Conservation (phyloP, 2,797 vertebrate genomes). For the Myotis daubentonii region DNA sequence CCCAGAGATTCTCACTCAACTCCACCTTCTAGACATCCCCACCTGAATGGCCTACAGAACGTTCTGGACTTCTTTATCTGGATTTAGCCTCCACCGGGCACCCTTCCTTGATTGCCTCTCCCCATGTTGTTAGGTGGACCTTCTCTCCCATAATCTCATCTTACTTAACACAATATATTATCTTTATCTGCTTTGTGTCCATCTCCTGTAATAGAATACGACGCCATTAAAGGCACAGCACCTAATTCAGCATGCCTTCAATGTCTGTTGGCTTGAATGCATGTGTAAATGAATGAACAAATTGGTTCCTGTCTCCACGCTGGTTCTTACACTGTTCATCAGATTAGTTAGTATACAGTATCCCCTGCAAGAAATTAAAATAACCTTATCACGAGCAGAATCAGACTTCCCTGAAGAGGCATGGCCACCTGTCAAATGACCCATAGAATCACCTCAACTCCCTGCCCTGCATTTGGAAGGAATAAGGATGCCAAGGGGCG, state of each 20-base stretch:
- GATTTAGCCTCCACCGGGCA: neutral
- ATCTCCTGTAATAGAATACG: neutral
- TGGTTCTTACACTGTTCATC: neutral
- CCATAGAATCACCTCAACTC: neutral
- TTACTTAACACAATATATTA: neutral
- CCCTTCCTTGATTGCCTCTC: neutral
- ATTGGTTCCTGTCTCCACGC: neutral
- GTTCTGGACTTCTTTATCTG: neutral
- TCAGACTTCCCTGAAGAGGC: neutral
- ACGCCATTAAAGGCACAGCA: neutral
- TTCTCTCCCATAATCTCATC: neutral
- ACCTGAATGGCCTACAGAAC: neutral
- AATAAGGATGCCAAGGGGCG: neutral
- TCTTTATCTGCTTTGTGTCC: neutral
- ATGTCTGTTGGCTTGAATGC: neutral
- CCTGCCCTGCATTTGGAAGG: neutral
- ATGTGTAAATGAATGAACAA: neutral
- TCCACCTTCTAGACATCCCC: neutral
- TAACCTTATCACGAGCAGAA: neutral
- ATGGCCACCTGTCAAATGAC: neutral
- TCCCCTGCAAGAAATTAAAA: neutral
- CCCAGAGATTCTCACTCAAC: neutral
- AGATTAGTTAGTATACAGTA: neutral
- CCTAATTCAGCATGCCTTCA: neutral
- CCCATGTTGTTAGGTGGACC: neutral